Evolutionary conservation across 2,113 vertebrate genomes (phyloP), one percentile per base, ranked within the genome.

Genomic region (Geococcyx californianus): DNA sequence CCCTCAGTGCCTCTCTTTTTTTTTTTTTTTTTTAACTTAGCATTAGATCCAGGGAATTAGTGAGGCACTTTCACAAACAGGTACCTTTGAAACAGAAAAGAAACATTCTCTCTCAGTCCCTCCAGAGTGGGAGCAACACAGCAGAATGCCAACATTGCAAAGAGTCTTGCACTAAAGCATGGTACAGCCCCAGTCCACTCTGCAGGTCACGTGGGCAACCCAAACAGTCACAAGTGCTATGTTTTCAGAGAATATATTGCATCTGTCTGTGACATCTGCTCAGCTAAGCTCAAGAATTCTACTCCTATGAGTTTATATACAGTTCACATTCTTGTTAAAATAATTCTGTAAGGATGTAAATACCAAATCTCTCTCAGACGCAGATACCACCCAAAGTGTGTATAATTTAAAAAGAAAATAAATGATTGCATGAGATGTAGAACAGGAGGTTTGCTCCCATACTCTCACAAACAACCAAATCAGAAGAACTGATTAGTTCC

Each of bases 171-270:
- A 16, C 16, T 29, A 51, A 45, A 82, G 25, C 21, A 9, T 3
- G 9, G n/a, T 23, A 75, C 7, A 70, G 33, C 9, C 26, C 9
- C 1, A 40, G 2, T 3, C 7, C 25, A 25, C 16, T 6, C 12
- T 2, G 0, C 9, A 68, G 24, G 4, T 16, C 0, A 0, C 9
- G 31, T 16, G 14, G 18, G 21, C 26, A 64, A 7, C 13, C 17
- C 36, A 29, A 56, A 34, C 18, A 25, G 11, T 19, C 29, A 10
- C 33, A 40, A 45, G 13, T 8, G 24, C n/a, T 55, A 42, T 1
- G 0, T 25, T 55, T 55, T 72, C 15, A 24, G 28, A 56, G 16
- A 11, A 54, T 21, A 3, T 11, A 34, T 9, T 25, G 3, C 9
- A 38, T 8, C 20, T 72, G 1, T 33, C 13, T 33, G 12, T 1